These are phyloP conservation scores for Acanthurus leucopareius DNA, from an alignment of 2,797 vertebrate genomes.

Conservation along the genomic window DNA sequence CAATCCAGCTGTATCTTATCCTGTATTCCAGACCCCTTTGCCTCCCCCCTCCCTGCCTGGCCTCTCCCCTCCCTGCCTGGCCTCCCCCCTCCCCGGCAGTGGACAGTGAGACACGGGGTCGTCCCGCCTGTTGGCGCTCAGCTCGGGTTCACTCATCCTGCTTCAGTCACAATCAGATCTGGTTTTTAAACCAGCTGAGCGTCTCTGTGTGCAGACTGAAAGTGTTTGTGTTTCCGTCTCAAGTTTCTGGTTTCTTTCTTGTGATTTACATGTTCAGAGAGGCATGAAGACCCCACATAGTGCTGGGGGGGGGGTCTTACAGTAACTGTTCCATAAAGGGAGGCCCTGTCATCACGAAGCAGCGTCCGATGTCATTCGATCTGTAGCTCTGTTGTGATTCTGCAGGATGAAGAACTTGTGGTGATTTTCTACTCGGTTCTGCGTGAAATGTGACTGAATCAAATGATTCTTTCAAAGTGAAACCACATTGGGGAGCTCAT, in stretches of 20 bases:
- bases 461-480: constrained; percentile 50
- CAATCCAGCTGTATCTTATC: no score
- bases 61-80: no score
- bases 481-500: constrained; percentile 44
- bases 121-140: no score
- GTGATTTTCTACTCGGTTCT: constrained; percentile 3
- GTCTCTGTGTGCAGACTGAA: no score
- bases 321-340: background rate
- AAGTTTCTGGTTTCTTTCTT: background rate
- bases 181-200: no score
- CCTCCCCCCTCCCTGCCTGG: no score
- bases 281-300: constrained; percentile 10
- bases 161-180: no score
- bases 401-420: constrained; percentile 23
- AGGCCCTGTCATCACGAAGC: background rate
- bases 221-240: no score
- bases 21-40: no score
- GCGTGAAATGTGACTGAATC: constrained; percentile 40
- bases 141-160: no score
- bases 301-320: background rate
- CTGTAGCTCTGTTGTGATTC: constrained; percentile 7
- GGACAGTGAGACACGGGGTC: no score
- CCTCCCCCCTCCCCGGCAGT: no score
- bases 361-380: background rate
- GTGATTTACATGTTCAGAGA: constrained; percentile 16